Conservation (phyloP, 2,797 vertebrate genomes). For the Platyrinchus mystaceus region DNA sequence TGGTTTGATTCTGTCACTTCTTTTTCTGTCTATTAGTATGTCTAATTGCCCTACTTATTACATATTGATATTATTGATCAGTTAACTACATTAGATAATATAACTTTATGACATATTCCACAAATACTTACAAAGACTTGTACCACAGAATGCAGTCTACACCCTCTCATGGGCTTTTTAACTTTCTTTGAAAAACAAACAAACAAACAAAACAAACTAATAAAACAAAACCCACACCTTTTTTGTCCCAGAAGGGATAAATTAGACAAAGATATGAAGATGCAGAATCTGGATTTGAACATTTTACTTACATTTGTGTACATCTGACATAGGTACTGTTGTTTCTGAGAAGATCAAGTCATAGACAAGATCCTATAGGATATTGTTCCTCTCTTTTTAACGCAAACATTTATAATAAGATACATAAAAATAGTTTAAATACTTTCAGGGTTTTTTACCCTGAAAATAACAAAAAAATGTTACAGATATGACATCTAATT, state of each 20-base stretch:
- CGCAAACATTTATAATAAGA: background rate
- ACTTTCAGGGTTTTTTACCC: background rate
- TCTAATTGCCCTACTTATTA: background rate
- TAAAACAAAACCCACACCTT: too few relatives aligned
- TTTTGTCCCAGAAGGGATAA: fast-evolving
- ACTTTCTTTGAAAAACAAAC: background rate
- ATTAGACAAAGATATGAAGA: background rate
- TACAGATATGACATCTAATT: background rate
- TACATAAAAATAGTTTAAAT: background rate
- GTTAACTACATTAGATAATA: background rate
- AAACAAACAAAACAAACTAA: background rate
- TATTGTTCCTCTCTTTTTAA: background rate
- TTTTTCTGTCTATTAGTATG: background rate
- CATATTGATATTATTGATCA: background rate
- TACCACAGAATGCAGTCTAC: background rate
- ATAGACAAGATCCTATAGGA: background rate
- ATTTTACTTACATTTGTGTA: background rate
- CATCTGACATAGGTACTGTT: background rate
- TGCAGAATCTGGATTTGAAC: background rate
- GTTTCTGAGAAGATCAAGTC: background rate
- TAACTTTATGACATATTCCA: background rate
- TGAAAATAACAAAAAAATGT: background rate
- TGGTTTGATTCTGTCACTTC: background rate
- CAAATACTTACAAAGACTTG: background rate
- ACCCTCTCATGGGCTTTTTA: background rate